Evolutionary conservation across 2,888 invertebrate species (phyloP).

Genomic region (Leptopilina myrica): DNA sequence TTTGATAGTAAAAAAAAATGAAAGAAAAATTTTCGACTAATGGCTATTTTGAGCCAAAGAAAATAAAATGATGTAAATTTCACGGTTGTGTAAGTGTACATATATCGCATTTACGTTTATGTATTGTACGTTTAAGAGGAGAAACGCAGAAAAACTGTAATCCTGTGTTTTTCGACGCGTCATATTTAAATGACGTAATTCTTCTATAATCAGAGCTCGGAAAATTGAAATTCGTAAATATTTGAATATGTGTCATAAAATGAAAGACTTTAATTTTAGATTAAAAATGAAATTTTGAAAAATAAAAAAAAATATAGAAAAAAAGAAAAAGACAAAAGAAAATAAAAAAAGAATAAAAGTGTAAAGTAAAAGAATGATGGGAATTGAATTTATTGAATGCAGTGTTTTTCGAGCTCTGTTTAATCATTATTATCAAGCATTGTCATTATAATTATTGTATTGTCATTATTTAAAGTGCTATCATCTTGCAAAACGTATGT

Average conservation of each 20-base stretch:
- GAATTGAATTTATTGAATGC: neutral
- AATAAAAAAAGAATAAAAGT: slow-evolving; percentile 1
- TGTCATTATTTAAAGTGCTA: slow-evolving; percentile 52
- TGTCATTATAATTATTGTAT: slow-evolving; percentile 52
- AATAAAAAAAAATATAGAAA: neutral
- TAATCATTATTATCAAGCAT: slow-evolving; percentile 54
- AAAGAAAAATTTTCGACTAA: neutral
- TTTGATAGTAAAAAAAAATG: slow-evolving; percentile 1
- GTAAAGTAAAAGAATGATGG: slow-evolving; percentile 27
- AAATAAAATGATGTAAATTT: slow-evolving; percentile 18
- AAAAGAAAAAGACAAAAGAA: slow-evolving; percentile 23
- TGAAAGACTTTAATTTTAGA: slow-evolving; percentile 1
- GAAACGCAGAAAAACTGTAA: slow-evolving; percentile 55
- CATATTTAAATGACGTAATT: slow-evolving; percentile 19
- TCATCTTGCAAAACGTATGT: slow-evolving; percentile 50
- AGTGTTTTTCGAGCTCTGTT: slow-evolving; percentile 42
- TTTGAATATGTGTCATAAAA: neutral
- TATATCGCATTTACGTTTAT: slow-evolving; percentile 50
- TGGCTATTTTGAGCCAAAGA: slow-evolving; percentile 4
- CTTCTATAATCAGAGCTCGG: slow-evolving; percentile 22
- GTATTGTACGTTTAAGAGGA: slow-evolving; percentile 51
- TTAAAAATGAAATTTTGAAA: slow-evolving; percentile 8
- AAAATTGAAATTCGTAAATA: slow-evolving; percentile 5
- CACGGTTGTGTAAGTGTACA: slow-evolving; percentile 23
- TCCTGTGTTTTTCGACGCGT: slow-evolving; percentile 53